phyloP scores from a whole-genome alignment of 2,797 vertebrate species.

The Spea hammondii region DNA sequence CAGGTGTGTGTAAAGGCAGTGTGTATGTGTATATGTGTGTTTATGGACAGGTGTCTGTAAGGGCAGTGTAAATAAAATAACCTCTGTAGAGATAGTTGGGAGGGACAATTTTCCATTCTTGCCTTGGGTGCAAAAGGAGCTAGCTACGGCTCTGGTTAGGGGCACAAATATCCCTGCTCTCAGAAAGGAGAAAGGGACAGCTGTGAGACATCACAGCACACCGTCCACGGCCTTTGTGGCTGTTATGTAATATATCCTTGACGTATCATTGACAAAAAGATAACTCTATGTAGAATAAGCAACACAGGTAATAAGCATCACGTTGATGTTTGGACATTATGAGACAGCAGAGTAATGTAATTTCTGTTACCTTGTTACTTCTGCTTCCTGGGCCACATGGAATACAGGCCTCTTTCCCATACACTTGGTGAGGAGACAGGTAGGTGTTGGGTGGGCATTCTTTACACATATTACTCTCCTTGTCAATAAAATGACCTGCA shows the following conservation, averaged over 20 bases:
- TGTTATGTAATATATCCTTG: slow-evolving; percentile 86
- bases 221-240: slow-evolving; percentile 87
- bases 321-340: neutral
- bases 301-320: slow-evolving; percentile 36
- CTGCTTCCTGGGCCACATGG: slow-evolving; percentile 87
- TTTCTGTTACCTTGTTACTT: slow-evolving; percentile 76
- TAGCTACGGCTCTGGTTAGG: too few relatives aligned
- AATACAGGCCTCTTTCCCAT: slow-evolving; percentile 80
- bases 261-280: slow-evolving; percentile 80
- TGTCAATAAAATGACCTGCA: slow-evolving; percentile 86
- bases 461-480: slow-evolving; percentile 79
- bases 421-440: slow-evolving; percentile 80
- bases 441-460: slow-evolving; percentile 87
- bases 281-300: slow-evolving; percentile 72
- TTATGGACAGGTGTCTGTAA: too few relatives aligned
- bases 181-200: too few relatives aligned
- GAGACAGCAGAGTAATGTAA: too few relatives aligned
- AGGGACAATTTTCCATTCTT: too few relatives aligned
- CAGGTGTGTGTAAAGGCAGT: too few relatives aligned
- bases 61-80: too few relatives aligned
- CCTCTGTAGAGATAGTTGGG: too few relatives aligned
- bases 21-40: too few relatives aligned
- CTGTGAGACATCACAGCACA: slow-evolving; percentile 53
- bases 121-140: too few relatives aligned
- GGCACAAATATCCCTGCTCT: too few relatives aligned